Evolutionary conservation across 2,888 invertebrate genomes (phyloP).

Genomic region (Brachyptera risi): DNA sequence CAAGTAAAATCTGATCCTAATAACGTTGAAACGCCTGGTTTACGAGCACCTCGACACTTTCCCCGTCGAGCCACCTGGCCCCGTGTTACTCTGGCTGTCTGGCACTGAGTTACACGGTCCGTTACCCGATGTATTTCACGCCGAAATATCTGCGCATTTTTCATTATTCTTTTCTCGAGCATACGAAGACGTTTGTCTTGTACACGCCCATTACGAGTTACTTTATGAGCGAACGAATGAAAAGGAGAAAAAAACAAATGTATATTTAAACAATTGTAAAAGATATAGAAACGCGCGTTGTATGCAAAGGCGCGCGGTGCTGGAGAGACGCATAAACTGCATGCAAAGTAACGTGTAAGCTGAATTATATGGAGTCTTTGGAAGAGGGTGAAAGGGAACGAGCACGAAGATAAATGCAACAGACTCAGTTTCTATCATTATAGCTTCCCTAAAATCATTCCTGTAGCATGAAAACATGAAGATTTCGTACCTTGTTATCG

Average conservation of each 20-base stretch:
- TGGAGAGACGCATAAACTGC: no score
- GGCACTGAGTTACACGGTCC: not conserved
- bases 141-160: conserved; percentile 4
- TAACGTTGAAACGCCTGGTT: not conserved
- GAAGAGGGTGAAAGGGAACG: no score
- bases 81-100: not conserved
- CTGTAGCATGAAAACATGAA: no score
- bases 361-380: no score
- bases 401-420: no score
- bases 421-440: no score
- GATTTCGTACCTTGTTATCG: no score
- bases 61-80: not conserved
- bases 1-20: conserved; percentile 18
- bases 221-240: not conserved
- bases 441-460: no score
- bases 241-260: not conserved
- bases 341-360: no score
- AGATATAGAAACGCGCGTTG: not conserved
- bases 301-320: no score
- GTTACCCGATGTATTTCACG: conserved; percentile 1
- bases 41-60: not conserved
- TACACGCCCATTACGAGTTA: not conserved
- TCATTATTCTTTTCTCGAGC: not conserved
- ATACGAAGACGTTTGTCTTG: not conserved
- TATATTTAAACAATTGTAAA: conserved; percentile 9